Evolutionary conservation across 2,797 vertebrate genomes (phyloP), one percentile per base, ranked within the genome.

Genomic region (Neopelma chrysocephalum): DNA sequence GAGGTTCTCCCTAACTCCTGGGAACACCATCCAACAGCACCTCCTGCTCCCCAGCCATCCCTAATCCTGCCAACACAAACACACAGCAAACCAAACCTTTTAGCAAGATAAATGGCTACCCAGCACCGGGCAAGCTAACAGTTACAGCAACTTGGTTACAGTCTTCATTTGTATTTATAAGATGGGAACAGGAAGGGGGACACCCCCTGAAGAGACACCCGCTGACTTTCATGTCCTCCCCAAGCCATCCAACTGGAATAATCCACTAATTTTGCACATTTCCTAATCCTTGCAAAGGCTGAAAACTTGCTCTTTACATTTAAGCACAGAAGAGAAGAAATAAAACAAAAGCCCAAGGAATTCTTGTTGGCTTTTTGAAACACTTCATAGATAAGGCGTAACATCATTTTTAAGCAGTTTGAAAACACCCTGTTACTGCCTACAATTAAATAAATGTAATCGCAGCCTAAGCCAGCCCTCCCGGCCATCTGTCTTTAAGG

Each of bases 401-500:
- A 84, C 53, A 87, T 81, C 62, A 66, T 91, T 92, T 96, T 90
- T 68, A 90, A 95, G 80, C 71, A 78, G 71, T 94, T 92, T 94
- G 95, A 96, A 97, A 97, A 96, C 89, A 94, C 93, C 64, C 91
- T 65, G 93, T 96, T 95, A 94, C 78, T 94, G 84, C 95, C 89
- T 80, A 91, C 91, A 93, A 94, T 92, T 94, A 96, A 86, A 96
- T 85, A 69, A 64, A 97, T 26, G 75, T 91, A 94, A 94, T 91
- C 29, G 19, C 82, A 86, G 84, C 88, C 90, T 66, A 79, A 89
- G 65, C 43, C 82, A 73, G 86, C 81, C 92, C 91, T 95, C 73
- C 70, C 20, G 57, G 90, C 86, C 94, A 94, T 92, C 88, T 93
- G 91, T 84, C 90, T 95, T 87, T 57, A 87, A 92, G 86, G 92